phyloP scores from a whole-genome alignment of 2,888 invertebrate genomes.

The Linnaemya tessellans region DNA sequence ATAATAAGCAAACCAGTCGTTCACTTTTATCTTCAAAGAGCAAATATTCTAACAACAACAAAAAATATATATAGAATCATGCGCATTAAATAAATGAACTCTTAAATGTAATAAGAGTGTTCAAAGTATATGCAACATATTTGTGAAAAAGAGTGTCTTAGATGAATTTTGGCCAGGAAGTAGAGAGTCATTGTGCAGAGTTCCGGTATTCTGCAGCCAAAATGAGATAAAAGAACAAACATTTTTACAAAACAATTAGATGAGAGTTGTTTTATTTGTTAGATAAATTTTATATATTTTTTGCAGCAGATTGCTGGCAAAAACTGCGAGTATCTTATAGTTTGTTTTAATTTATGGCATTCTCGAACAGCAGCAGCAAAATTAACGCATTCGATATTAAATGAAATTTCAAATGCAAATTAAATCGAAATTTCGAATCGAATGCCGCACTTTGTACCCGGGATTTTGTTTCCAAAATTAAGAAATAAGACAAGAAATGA shows the following conservation, averaged over 20 bases:
- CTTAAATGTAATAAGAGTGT: background rate
- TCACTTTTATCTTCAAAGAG: conserved; percentile 15
- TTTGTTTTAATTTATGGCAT: background rate
- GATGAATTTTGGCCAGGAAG: conserved; percentile 31
- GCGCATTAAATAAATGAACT: background rate
- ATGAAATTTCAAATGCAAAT: no score
- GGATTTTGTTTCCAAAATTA: no score
- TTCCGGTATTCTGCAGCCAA: background rate
- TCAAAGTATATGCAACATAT: no score
- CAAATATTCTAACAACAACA: no score
- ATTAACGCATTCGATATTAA: no score
- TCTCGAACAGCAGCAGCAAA: no score
- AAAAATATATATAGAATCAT: no score
- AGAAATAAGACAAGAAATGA: no score
- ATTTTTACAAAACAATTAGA: background rate
- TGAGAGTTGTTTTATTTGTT: background rate
- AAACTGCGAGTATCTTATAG: background rate
- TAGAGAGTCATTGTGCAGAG: conserved; percentile 36
- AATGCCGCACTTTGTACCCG: no score
- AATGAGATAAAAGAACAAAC: background rate
- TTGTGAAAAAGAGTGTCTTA: conserved; percentile 24
- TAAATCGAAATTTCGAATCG: no score
- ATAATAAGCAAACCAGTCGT: background rate
- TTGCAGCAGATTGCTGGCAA: background rate
- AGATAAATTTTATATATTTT: background rate